Percentiles rank a stretch among this genome's conserved stretches.
Conservation (phyloP, 2,113 vertebrate species). For the Elaphurus davidianus region DNA sequence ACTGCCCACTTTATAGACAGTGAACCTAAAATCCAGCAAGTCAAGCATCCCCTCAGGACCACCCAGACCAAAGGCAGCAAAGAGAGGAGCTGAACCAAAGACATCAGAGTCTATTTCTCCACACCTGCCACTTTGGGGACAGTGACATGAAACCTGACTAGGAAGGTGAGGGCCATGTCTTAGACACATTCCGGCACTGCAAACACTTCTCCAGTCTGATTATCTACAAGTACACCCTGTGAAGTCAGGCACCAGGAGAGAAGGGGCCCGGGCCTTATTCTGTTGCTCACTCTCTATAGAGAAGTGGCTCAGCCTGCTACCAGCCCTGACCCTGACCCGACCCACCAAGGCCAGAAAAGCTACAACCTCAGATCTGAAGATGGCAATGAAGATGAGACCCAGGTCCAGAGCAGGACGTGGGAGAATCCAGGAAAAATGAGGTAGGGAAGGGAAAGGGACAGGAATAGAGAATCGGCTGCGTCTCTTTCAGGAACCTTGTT, state of each 20-base stretch:
- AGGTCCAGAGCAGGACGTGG: not conserved
- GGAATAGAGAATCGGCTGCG: constrained; percentile 69
- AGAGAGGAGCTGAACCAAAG: not conserved
- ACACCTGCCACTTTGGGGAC: not conserved
- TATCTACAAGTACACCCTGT: not conserved
- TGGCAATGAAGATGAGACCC: not conserved
- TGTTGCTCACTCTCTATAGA: not conserved
- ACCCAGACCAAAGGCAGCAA: not conserved
- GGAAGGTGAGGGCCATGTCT: not conserved
- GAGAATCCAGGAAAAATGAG: constrained; percentile 4
- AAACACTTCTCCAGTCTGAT: not conserved
- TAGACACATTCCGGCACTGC: not conserved
- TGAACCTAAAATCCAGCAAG: not conserved
- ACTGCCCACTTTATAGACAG: not conserved
- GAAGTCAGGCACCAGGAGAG: not conserved
- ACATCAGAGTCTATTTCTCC: not conserved
- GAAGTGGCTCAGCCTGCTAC: not conserved
- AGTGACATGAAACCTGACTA: not conserved
- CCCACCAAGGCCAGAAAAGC: not conserved
- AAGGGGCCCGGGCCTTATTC: not conserved
- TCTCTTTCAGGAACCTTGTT: constrained; percentile 79
- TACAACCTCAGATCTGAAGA: not conserved
- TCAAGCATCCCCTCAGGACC: not conserved
- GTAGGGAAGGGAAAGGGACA: not conserved
- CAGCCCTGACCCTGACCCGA: not conserved